phyloP scores from a whole-genome alignment of 1,140 invertebrate species.

The Megathymus violae region DNA sequence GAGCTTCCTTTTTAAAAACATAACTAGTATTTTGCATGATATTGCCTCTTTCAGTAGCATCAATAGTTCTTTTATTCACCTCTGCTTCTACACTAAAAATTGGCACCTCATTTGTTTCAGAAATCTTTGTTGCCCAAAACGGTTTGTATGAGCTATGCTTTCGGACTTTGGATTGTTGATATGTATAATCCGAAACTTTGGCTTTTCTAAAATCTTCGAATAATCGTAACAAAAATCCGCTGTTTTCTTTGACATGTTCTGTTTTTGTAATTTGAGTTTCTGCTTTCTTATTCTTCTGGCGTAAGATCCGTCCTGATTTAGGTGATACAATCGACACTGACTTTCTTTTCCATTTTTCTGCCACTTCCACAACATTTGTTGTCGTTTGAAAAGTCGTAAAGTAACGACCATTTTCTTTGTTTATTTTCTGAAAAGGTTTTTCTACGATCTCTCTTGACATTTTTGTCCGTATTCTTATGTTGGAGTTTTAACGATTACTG shows the following conservation, averaged over 20 bases:
- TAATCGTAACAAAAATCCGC: conserved; percentile 56
- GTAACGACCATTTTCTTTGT: conserved; percentile 55
- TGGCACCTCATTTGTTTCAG: conserved; percentile 32
- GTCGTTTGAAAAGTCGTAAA: conserved; percentile 53
- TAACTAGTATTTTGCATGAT: conserved; percentile 39
- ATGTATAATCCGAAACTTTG: conserved; percentile 63
- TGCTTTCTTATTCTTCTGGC: conserved; percentile 36
- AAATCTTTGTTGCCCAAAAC: conserved; percentile 65
- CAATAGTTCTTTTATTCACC: conserved; percentile 38
- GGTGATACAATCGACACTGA: conserved; percentile 61
- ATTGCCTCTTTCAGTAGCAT: conserved; percentile 41
- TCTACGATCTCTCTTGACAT: conserved; percentile 36
- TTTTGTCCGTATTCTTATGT: neutral
- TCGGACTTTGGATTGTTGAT: conserved; percentile 57
- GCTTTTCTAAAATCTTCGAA: conserved; percentile 61
- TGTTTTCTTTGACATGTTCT: conserved; percentile 36
- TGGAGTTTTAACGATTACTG: conserved; percentile 29
- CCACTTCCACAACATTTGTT: conserved; percentile 39
- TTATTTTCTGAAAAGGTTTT: conserved; percentile 57
- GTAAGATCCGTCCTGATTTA: conserved; percentile 54
- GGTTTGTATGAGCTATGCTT: conserved; percentile 62
- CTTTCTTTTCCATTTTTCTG: conserved; percentile 63
- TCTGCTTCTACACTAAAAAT: conserved; percentile 35
- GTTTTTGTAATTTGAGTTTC: conserved; percentile 29
- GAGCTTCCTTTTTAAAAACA: conserved; percentile 48